Evolutionary conservation across 2,888 invertebrate genomes (phyloP).

Genomic region (Euphydryas editha): DNA sequence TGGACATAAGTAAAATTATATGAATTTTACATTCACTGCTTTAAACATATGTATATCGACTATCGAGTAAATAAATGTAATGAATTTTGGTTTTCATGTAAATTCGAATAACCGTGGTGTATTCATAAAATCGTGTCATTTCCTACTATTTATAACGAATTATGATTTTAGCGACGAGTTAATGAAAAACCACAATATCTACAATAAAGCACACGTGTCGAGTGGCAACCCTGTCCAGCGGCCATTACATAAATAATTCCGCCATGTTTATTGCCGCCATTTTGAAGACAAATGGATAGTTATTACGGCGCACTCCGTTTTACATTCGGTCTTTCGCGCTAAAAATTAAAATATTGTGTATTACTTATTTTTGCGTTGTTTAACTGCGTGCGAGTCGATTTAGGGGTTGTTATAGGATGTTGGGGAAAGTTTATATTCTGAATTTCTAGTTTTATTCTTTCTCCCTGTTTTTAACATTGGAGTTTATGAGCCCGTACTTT

Average conservation of each 20-base stretch:
- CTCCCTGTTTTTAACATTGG: conserved; percentile 46
- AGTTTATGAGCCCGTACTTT: conserved; percentile 50
- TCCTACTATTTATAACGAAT: conserved; percentile 41
- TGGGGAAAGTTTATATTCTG: conserved; percentile 55
- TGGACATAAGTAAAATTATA: too few relatives aligned
- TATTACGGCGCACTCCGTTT: conserved; percentile 81
- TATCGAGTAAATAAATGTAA: neutral
- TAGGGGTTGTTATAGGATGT: conserved; percentile 54
- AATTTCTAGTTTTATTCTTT: conserved; percentile 38
- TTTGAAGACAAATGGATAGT: conserved; percentile 84
- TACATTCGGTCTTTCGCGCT: conserved; percentile 75
- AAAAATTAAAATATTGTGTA: conserved; percentile 83
- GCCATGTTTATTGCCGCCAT: conserved; percentile 83
- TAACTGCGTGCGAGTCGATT: conserved; percentile 78
- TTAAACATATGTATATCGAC: neutral
- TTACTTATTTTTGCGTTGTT: conserved; percentile 72
- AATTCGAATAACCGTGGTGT: neutral
- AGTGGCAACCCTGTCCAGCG: conserved; percentile 75
- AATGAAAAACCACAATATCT: conserved; percentile 78
- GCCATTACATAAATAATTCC: conserved; percentile 83
- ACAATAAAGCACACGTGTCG: conserved; percentile 77
- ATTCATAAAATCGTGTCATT: conserved; percentile 11
- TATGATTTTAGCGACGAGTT: conserved; percentile 60
- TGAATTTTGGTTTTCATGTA: neutral
- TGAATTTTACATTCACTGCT: neutral